Percentiles rank a stretch among this genome's conserved stretches.
Conservation (phyloP, 2,113 vertebrate genomes). For the Phrynosoma platyrhinos region DNA sequence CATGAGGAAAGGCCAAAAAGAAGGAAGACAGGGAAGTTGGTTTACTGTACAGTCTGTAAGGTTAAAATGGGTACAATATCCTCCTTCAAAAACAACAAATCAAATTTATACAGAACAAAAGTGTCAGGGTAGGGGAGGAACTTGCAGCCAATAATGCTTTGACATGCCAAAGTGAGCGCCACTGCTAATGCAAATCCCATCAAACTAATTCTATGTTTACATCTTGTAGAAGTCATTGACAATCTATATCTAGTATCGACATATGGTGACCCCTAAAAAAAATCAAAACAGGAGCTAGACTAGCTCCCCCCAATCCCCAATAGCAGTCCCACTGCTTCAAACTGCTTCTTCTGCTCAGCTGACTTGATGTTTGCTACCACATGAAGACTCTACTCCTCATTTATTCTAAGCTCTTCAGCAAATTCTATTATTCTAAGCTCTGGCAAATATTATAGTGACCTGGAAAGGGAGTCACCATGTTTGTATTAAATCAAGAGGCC, state of each 20-base stretch:
- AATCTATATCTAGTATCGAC: not conserved
- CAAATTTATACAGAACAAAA: conserved; percentile 53
- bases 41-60: conserved; percentile 74
- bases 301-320: not conserved
- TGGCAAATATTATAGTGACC: not conserved
- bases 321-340: not conserved
- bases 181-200: conserved; percentile 36
- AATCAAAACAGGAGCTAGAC: too few species aligned
- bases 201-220: not conserved
- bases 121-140: not conserved
- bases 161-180: conserved; percentile 55
- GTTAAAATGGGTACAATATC: conserved; percentile 67
- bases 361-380: rapidly evolving
- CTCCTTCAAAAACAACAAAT: conserved; percentile 46
- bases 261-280: not conserved
- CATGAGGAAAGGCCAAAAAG: conserved; percentile 79
- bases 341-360: not conserved
- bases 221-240: conserved; percentile 8
- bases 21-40: conserved; percentile 70
- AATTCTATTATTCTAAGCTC: not conserved
- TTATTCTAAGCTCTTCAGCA: not conserved
- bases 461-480: conserved; percentile 6
- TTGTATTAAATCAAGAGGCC: conserved; percentile 48
- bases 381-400: not conserved
- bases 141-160: conserved; percentile 54